Conservation (phyloP, 23 tunicate species). For the Halocynthia roretzi region DNA sequence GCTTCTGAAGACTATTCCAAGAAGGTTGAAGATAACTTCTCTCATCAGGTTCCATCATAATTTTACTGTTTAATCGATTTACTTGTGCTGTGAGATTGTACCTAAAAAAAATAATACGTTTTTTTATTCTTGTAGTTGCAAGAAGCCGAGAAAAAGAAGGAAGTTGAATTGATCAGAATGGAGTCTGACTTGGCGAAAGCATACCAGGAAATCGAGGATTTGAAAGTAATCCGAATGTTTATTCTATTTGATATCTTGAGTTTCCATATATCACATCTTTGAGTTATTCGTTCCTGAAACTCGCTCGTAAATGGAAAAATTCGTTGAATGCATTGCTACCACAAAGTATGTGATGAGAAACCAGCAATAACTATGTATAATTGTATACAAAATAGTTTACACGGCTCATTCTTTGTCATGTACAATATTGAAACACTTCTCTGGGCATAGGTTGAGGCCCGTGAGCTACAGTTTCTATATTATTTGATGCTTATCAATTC, state of each 20-base stretch:
- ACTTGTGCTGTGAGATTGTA: background rate
- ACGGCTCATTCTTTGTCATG: too few species aligned
- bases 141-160: constrained; percentile 9
- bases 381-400: too few species aligned
- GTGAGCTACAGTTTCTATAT: too few species aligned
- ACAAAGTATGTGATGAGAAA: too few species aligned
- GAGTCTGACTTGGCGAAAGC: background rate
- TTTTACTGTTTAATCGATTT: too few species aligned
- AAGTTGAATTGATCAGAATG: background rate
- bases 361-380: too few species aligned
- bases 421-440: too few species aligned
- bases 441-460: too few species aligned
- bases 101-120: constrained; percentile 13
- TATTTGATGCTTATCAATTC: too few species aligned
- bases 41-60: too few species aligned
- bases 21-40: too few species aligned
- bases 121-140: constrained; percentile 4
- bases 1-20: too few species aligned
- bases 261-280: background rate
- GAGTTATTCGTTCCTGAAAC: background rate
- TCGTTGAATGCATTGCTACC: background rate
- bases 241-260: background rate
- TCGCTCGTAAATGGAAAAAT: background rate
- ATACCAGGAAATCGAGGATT: background rate
- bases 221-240: background rate